phyloP scores from a whole-genome alignment of 1,140 invertebrate genomes.

The Dendroctonus valens region DNA sequence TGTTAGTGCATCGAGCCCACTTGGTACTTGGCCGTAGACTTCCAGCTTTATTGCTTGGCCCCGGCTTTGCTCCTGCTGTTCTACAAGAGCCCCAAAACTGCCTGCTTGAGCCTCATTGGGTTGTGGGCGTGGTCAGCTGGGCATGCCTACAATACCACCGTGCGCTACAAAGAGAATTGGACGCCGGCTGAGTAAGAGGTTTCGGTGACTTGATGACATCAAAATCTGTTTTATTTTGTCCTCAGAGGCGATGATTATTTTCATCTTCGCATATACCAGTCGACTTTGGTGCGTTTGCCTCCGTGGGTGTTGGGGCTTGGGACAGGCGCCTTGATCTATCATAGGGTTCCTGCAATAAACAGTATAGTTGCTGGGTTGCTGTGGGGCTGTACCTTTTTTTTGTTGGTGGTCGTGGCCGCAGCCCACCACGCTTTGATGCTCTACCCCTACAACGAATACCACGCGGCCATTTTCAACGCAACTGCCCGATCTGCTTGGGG shows the following conservation, averaged over 20 bases:
- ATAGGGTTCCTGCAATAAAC: too few relatives aligned
- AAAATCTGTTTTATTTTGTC: background rate
- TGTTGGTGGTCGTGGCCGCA: background rate
- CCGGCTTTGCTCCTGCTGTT: slow-evolving; percentile 24
- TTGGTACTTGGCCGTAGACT: slow-evolving; percentile 36
- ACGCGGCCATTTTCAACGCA: slow-evolving; percentile 6
- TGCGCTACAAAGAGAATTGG: slow-evolving; percentile 3
- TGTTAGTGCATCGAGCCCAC: slow-evolving; percentile 27
- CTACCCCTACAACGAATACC: slow-evolving; percentile 10
- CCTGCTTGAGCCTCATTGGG: background rate
- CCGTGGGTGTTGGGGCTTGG: slow-evolving; percentile 19
- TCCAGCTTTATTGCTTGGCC: slow-evolving; percentile 28
- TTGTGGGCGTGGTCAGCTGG: slow-evolving; percentile 3
- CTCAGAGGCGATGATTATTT: slow-evolving; percentile 4
- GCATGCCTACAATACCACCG: slow-evolving; percentile 9
- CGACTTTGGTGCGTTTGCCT: slow-evolving; percentile 18
- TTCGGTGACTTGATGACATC: background rate
- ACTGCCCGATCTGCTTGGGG: slow-evolving; percentile 7
- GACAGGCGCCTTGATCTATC: background rate
- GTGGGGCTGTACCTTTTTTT: background rate
- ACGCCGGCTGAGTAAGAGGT: slow-evolving; percentile 16
- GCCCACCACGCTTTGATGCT: background rate
- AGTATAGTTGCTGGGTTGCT: too few relatives aligned
- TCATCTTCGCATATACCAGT: slow-evolving; percentile 10
- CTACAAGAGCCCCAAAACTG: slow-evolving; percentile 19